These are phyloP conservation scores for Eupithecia subfuscata DNA, from an alignment of 2,888 invertebrate species.

Conservation along the genomic window DNA sequence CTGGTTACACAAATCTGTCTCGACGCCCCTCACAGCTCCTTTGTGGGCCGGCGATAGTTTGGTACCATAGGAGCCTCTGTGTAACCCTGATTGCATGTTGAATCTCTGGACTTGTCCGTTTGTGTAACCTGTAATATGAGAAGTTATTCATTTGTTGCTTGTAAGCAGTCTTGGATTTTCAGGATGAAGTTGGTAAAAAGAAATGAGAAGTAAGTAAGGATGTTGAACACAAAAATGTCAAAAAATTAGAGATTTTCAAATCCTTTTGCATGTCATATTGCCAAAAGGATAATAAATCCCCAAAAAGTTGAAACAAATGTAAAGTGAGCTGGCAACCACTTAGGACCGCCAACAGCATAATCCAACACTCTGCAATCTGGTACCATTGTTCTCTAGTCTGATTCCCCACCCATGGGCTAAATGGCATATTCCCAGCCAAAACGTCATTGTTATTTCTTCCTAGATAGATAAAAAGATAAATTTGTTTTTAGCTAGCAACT, in stretches of 20 bases:
- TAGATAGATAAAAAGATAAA: neutral
- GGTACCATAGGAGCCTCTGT: conserved; percentile 89
- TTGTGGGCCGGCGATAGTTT: conserved; percentile 85
- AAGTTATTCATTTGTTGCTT: neutral
- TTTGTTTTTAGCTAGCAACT: neutral
- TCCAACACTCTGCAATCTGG: neutral
- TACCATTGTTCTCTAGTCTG: neutral
- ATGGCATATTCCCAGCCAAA: neutral
- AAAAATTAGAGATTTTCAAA: neutral
- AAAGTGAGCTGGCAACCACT: neutral
- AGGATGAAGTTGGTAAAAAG: neutral
- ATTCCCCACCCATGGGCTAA: neutral
- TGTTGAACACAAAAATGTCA: neutral
- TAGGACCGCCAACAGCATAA: neutral
- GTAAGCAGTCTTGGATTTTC: neutral
- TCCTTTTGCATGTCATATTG: neutral
- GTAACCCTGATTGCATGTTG: conserved; percentile 97
- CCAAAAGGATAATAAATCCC: neutral
- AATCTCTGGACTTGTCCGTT: conserved; percentile 93
- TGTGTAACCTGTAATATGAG: conserved; percentile 82
- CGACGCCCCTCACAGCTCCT: conserved; percentile 90
- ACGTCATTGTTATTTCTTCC: neutral
- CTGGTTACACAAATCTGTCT: conserved; percentile 93
- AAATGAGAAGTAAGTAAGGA: neutral
- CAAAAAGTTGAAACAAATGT: neutral